phyloP scores from a whole-genome alignment of 2,888 invertebrate genomes.

The Ectobius pallidus region DNA sequence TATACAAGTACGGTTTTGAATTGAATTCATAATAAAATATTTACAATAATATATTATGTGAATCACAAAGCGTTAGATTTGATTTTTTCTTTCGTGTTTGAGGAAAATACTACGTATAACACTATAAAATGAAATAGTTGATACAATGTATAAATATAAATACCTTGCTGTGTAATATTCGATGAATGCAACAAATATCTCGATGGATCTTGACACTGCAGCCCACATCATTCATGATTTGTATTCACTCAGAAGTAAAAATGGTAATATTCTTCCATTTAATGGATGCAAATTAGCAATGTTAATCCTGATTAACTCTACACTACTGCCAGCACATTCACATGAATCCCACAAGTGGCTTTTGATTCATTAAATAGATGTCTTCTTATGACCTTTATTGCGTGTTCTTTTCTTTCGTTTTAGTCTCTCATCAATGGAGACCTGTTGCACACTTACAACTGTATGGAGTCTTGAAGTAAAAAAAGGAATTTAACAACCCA shows the following conservation, averaged over 20 bases:
- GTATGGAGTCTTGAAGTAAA: neutral
- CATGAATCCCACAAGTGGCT: neutral
- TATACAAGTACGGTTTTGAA: too few relatives aligned
- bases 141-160: constrained; percentile 46
- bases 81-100: too few relatives aligned
- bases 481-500: neutral
- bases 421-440: neutral
- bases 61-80: too few relatives aligned
- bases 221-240: constrained; percentile 75
- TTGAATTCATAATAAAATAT: too few relatives aligned
- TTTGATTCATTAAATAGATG: neutral
- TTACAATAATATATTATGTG: too few relatives aligned
- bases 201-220: constrained; percentile 78
- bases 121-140: too few relatives aligned
- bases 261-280: neutral
- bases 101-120: too few relatives aligned
- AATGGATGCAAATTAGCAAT: neutral
- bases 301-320: neutral
- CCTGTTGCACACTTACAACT: neutral
- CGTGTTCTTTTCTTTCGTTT: neutral
- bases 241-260: neutral
- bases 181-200: constrained; percentile 82
- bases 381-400: neutral
- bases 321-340: neutral
- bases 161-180: constrained; percentile 81